phyloP scores from a whole-genome alignment of 1,140 invertebrate species.

The Pseudomyrmex flavicornis region DNA sequence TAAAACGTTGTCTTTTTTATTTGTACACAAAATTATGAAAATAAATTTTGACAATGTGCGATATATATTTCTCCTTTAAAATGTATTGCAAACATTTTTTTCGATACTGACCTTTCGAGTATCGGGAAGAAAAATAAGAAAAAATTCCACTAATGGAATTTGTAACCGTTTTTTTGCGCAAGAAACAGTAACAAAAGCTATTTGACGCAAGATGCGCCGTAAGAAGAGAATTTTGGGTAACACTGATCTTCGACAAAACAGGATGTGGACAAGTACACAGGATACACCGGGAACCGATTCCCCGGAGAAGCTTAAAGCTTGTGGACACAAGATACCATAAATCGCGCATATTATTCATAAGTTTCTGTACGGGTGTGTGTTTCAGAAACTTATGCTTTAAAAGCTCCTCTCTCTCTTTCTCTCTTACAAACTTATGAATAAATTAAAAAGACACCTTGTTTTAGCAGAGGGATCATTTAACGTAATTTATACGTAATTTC shows the following conservation, averaged over 20 bases:
- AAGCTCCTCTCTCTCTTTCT: neutral
- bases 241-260: neutral
- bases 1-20: no score
- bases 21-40: no score
- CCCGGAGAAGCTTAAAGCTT: slow-evolving; percentile 23
- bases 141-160: neutral
- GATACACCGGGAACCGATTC: slow-evolving; percentile 32
- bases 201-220: slow-evolving; percentile 10
- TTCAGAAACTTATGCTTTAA: neutral
- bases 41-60: no score
- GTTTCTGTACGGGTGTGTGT: slow-evolving; percentile 1
- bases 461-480: neutral
- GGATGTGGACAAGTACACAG: slow-evolving; percentile 24
- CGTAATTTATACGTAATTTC: no score
- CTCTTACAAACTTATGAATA: neutral
- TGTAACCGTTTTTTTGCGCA: neutral
- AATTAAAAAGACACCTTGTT: neutral
- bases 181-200: slow-evolving; percentile 21
- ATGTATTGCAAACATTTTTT: neutral
- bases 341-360: slow-evolving; percentile 49
- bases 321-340: slow-evolving; percentile 53
- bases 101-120: neutral
- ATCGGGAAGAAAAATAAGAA: neutral
- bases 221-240: slow-evolving; percentile 20
- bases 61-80: neutral